Conservation (phyloP, 2,888 invertebrate genomes). For the Melanostoma scalare region DNA sequence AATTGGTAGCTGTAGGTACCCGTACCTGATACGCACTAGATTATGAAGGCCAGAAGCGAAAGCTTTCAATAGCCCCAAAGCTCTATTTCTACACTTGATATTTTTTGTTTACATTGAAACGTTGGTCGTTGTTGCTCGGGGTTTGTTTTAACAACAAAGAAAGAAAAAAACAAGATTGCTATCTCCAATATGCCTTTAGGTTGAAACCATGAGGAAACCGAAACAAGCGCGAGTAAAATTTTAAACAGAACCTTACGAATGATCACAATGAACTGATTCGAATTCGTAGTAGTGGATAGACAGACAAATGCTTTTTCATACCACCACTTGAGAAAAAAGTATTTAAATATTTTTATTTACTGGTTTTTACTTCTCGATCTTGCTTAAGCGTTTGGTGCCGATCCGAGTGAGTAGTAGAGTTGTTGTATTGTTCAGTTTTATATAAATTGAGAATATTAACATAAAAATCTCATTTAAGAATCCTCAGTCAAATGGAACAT, state of each 20-base stretch:
- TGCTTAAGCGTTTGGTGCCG: background rate
- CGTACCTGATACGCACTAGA: slow-evolving; percentile 41
- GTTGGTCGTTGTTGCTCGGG: background rate
- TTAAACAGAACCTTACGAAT: slow-evolving; percentile 56
- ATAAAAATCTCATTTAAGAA: too few species aligned
- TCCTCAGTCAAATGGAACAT: background rate
- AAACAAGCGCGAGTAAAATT: slow-evolving; percentile 6
- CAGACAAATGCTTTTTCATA: background rate
- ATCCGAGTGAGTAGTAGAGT: too few species aligned
- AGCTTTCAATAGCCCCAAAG: slow-evolving; percentile 18
- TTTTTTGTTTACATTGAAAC: slow-evolving; percentile 16
- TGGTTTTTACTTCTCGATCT: slow-evolving; percentile 19
- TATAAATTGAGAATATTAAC: too few species aligned
- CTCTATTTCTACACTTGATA: background rate
- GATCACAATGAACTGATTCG: slow-evolving; percentile 64
- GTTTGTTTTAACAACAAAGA: background rate
- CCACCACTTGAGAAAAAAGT: background rate
- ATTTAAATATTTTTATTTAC: background rate
- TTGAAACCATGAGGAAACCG: background rate
- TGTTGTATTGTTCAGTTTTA: too few species aligned
- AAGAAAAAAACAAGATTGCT: background rate
- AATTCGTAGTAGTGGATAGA: slow-evolving; percentile 40
- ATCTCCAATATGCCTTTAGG: background rate
- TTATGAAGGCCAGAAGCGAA: slow-evolving; percentile 1
- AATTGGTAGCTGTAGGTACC: background rate